These are phyloP conservation scores for Pangasius djambal DNA, from an alignment of 2,797 vertebrate species.

Conservation along the genomic window DNA sequence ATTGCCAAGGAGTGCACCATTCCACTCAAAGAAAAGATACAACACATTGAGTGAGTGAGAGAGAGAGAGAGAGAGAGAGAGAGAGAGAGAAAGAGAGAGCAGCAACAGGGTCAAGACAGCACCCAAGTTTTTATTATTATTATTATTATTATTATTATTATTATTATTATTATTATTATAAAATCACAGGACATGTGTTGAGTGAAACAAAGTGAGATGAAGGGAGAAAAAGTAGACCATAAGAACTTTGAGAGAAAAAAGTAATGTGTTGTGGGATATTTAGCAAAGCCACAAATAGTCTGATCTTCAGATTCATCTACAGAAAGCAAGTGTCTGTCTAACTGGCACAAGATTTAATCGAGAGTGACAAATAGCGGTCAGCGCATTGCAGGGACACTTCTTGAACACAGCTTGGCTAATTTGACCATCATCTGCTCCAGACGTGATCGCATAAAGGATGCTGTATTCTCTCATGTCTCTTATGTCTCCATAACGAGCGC, in stretches of 20 bases:
- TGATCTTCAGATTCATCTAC: conserved; percentile 30
- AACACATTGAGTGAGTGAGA: background rate
- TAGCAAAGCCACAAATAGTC: conserved; percentile 38
- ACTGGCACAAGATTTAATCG: conserved; percentile 38
- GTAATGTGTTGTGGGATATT: conserved; percentile 22
- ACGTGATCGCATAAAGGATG: conserved; percentile 28
- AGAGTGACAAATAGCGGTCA: conserved; percentile 53
- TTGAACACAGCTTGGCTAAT: conserved; percentile 36
- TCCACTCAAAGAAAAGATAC: conserved; percentile 3
- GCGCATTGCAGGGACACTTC: conserved; percentile 37
- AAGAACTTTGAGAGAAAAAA: background rate
- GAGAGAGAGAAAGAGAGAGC: conserved; percentile 27
- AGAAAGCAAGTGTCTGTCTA: conserved; percentile 16
- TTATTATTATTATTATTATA: background rate
- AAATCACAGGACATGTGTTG: background rate
- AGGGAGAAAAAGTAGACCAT: background rate
- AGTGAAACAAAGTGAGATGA: background rate
- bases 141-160: too few relatives aligned
- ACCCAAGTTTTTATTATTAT: background rate
- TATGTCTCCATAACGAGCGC: conserved; percentile 26
- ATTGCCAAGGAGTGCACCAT: conserved; percentile 20
- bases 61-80: conserved; percentile 49
- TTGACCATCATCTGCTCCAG: conserved; percentile 35
- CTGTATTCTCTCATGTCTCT: background rate
- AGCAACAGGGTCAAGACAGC: background rate